Evolutionary conservation across 2,113 vertebrate genomes (phyloP).

Genomic region (Formicarius rufipectus): DNA sequence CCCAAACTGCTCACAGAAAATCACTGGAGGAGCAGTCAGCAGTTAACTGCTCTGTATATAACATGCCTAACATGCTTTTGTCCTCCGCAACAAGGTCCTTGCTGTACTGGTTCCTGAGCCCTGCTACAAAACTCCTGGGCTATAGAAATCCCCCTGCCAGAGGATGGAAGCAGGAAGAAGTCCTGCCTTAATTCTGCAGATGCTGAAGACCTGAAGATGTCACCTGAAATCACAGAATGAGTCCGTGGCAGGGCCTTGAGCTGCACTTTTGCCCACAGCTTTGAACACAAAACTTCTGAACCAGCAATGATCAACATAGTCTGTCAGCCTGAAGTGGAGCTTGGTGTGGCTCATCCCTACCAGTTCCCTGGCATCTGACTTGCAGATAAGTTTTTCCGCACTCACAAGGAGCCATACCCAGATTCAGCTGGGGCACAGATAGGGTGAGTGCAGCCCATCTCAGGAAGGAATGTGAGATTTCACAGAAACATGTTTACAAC

Average conservation of each 20-base stretch:
- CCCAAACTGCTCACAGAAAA: neutral
- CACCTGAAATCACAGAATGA: neutral
- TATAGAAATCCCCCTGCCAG: neutral
- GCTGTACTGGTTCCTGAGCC: neutral
- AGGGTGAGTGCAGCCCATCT: neutral
- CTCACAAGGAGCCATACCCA: rapidly evolving
- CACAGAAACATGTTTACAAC: neutral
- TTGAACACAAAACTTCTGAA: neutral
- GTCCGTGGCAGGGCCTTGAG: neutral
- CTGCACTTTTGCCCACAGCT: neutral
- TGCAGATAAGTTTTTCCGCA: neutral
- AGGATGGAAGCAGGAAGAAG: neutral
- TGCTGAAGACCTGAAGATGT: neutral
- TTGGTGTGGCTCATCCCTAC: neutral
- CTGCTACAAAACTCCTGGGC: neutral
- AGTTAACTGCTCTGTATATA: neutral
- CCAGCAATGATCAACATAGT: neutral
- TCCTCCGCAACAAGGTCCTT: neutral
- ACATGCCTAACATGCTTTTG: neutral
- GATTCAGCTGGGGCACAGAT: neutral
- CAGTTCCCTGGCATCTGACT: rapidly evolving
- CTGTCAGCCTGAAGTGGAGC: neutral
- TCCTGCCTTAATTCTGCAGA: neutral
- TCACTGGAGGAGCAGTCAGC: neutral
- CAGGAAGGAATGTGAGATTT: neutral